Evolutionary conservation across 2,797 vertebrate genomes (phyloP), one percentile per base, ranked within the genome.

Genomic region (Peromyscus eremicus): DNA sequence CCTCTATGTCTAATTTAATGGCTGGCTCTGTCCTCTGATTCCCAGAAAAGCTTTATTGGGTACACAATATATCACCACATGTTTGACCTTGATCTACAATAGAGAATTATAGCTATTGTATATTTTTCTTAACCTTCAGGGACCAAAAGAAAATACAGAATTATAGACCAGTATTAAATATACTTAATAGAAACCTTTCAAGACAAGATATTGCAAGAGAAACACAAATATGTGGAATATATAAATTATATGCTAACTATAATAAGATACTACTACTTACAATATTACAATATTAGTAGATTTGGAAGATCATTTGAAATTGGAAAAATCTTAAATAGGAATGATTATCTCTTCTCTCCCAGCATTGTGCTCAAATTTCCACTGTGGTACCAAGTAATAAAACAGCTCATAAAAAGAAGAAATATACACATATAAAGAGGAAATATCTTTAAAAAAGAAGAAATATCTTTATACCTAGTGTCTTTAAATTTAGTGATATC

Each of bases 191-290:
- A 34, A 76, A 66, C 37, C 1, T 64, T 79, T 46, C 43, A 91
- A 70, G 7, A 27, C 0, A 96, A 62, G 27, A 82, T 66, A 10
- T 55, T 84, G 4, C 2, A 96, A 87, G 25, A 92, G 4, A 77
- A 92, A 68, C 9, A 96, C 73, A 64, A 90, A 91, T 91, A 85
- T 89, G 43, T 23, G 7, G 29, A 83, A 79, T 77, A 75, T 79
- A 64, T 94, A 70, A 89, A 71, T 75, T 68, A 3, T 66, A 17
- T 9, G 81, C 4, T 46, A 73, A 76, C 11, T 46, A 32, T 62
- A 77, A 84, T 60, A 88, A 95, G 40, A 70, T 88, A 55, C 34
- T 21, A 2, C 29, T 60, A 2, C 29, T 84, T 82, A 80, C 62
- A 64, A 79, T 52, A 52, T 52, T 52, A 81, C 0, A 91, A 85